A percentile compares a stretch with the other conserved stretches of the same genome.
phyloP scores from a whole-genome alignment of 2,797 vertebrate genomes.

The Anguilla anguilla region DNA sequence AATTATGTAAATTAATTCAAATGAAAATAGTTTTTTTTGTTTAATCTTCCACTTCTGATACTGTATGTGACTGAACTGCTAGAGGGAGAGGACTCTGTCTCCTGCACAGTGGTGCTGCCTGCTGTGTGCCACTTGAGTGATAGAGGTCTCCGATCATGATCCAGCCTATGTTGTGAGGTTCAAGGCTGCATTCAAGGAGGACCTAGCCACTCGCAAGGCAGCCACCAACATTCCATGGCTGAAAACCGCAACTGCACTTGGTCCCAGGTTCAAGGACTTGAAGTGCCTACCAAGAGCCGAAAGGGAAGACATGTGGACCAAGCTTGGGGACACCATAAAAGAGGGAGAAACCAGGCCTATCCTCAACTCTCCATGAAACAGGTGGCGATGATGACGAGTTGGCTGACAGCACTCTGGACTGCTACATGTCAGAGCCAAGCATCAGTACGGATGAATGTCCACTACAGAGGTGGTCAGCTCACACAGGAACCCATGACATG shows the following conservation, averaged over 20 bases:
- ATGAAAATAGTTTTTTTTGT: neutral
- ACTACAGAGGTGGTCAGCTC: conserved; percentile 29
- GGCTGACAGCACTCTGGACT: neutral
- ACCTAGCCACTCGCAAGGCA: neutral
- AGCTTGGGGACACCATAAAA: conserved; percentile 8
- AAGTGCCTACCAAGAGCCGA: neutral
- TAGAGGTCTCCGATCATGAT: conserved; percentile 15
- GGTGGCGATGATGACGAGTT: conserved; percentile 31
- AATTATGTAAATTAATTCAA: too few relatives aligned
- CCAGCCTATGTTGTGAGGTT: conserved; percentile 22
- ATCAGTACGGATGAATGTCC: conserved; percentile 31
- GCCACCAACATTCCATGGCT: conserved; percentile 21
- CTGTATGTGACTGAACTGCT: conserved; percentile 37
- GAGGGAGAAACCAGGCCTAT: neutral
- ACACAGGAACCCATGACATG: conserved; percentile 32
- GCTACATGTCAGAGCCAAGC: conserved; percentile 34
- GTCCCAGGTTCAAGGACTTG: conserved; percentile 17
- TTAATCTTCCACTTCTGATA: neutral
- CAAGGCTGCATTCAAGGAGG: conserved; percentile 19
- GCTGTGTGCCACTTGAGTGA: conserved; percentile 34
- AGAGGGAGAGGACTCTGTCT: conserved; percentile 40
- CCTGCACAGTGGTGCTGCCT: conserved; percentile 43
- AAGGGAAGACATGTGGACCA: neutral
- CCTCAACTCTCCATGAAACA: neutral
- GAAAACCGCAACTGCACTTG: conserved; percentile 19